Percentiles rank a stretch among this genome's conserved stretches.
phyloP scores from a whole-genome alignment of 1,140 invertebrate genomes.

The Helicoverpa zea region DNA sequence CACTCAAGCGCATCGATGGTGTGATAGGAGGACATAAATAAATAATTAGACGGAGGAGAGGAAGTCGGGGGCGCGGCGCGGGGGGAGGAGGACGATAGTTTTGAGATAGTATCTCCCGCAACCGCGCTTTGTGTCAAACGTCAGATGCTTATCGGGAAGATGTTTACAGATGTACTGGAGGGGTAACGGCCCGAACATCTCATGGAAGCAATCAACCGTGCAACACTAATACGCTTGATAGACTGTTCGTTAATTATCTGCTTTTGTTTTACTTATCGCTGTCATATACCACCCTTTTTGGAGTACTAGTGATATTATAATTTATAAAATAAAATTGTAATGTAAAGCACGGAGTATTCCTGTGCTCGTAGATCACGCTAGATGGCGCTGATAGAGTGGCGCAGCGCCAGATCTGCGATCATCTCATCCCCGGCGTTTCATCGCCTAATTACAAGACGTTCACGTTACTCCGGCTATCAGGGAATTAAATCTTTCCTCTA shows the following conservation, averaged over 20 bases:
- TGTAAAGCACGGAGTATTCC: slow-evolving; percentile 52
- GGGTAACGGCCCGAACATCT: slow-evolving; percentile 75
- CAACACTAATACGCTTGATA: slow-evolving; percentile 75
- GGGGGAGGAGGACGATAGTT: slow-evolving; percentile 69
- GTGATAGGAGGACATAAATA: slow-evolving; percentile 82
- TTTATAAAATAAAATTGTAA: slow-evolving; percentile 23
- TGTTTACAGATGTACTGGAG: slow-evolving; percentile 85
- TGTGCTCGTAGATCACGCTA: slow-evolving; percentile 67
- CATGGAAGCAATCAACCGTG: slow-evolving; percentile 76
- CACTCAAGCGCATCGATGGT: slow-evolving; percentile 81
- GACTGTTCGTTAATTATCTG: slow-evolving; percentile 78
- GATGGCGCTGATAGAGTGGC: slow-evolving; percentile 77
- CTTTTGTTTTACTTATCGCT: slow-evolving; percentile 43
- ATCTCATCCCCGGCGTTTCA: slow-evolving; percentile 66
- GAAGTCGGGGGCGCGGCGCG: slow-evolving; percentile 59
- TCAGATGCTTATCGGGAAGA: slow-evolving; percentile 84
- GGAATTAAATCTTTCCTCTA: slow-evolving; percentile 28
- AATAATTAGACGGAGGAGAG: slow-evolving; percentile 82
- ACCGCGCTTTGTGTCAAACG: slow-evolving; percentile 86
- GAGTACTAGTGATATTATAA: not conserved
- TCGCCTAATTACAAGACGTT: slow-evolving; percentile 69
- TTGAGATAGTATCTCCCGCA: slow-evolving; percentile 79
- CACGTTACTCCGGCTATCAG: slow-evolving; percentile 43
- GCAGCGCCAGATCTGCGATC: slow-evolving; percentile 76
- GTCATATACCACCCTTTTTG: slow-evolving; percentile 19